phyloP scores from a whole-genome alignment of 2,888 invertebrate species.

The Netelia fuscicornis region DNA sequence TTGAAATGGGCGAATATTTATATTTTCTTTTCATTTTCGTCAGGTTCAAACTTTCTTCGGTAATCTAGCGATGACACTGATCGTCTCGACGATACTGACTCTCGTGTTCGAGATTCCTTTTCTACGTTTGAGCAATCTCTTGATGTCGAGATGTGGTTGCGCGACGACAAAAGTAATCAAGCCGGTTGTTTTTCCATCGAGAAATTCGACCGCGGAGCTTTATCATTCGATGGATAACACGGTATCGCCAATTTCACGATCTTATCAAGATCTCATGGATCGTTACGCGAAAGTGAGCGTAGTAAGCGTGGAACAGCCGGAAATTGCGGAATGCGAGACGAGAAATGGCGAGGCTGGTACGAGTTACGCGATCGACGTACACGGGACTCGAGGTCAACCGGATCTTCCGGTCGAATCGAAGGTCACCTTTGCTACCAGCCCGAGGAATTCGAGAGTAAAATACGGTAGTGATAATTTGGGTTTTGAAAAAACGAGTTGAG shows the following conservation, averaged over 20 bases:
- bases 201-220: conserved; percentile 71
- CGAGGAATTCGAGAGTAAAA: not conserved
- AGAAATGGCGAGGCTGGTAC: not conserved
- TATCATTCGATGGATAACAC: conserved; percentile 73
- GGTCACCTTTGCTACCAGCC: not conserved
- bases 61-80: conserved; percentile 76
- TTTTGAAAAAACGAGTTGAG: conserved; percentile 13
- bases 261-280: conserved; percentile 60
- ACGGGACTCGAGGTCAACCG: not conserved
- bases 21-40: not conserved
- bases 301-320: not conserved
- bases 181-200: conserved; percentile 65
- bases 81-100: conserved; percentile 74
- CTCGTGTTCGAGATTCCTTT: conserved; percentile 81
- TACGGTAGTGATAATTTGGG: not conserved
- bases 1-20: not conserved
- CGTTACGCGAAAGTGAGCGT: conserved; percentile 50
- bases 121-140: conserved; percentile 71
- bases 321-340: not conserved
- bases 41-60: conserved; percentile 78
- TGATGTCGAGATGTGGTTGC: conserved; percentile 27
- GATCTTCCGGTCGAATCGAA: conserved; percentile 1
- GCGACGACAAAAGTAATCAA: conserved; percentile 4
- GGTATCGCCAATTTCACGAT: conserved; percentile 64
- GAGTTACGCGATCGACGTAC: not conserved